Conservation (phyloP, 35 echinoderm and acorn worm species). For the Apostichopus japonicus region DNA sequence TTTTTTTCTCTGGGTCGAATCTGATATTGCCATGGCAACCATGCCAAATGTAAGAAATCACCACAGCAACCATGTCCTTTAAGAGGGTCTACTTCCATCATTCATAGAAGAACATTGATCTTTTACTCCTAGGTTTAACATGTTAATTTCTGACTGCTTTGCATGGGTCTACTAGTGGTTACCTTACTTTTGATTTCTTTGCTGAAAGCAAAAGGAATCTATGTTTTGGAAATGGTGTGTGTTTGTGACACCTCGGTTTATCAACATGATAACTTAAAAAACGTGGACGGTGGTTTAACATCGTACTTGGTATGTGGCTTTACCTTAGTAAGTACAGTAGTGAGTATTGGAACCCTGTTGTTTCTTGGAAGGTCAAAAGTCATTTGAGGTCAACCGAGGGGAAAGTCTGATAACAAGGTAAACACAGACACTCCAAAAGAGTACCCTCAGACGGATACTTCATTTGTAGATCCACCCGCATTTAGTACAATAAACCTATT, state of each 20-base stretch:
- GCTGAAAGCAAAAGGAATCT: no score
- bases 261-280: not conserved
- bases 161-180: no score
- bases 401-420: no score
- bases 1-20: no score
- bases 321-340: not conserved
- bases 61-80: slow-evolving; percentile 96
- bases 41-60: slow-evolving; percentile 12
- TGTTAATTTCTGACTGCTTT: slow-evolving; percentile 84
- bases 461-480: not conserved
- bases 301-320: not conserved
- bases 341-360: not conserved
- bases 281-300: not conserved
- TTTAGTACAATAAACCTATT: not conserved
- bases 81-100: slow-evolving; percentile 95
- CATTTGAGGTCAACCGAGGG: not conserved
- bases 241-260: not conserved
- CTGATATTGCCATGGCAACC: no score
- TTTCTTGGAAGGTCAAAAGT: not conserved
- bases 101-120: slow-evolving; percentile 92
- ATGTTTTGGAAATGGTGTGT: not conserved
- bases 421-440: no score
- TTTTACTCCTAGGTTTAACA: slow-evolving; percentile 81
- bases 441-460: not conserved
- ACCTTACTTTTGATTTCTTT: no score